Percentiles rank a stretch among this genome's conserved stretches.
Conservation (phyloP, 2,888 invertebrate genomes). For the Apotomis betuletana region DNA sequence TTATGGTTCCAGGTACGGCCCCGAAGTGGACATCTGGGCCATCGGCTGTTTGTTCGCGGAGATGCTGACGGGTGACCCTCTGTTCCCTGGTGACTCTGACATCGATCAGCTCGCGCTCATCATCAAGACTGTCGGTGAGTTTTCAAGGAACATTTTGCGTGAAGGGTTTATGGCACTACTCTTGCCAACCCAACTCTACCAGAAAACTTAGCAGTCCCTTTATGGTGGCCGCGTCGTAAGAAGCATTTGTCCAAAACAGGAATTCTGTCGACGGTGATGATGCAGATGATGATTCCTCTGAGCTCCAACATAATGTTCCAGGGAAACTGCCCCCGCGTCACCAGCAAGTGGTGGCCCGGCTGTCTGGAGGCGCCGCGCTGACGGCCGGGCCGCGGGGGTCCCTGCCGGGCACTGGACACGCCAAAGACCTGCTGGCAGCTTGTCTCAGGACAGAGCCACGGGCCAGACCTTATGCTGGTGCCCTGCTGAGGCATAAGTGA, state of each 20-base stretch:
- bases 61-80: conserved; percentile 93
- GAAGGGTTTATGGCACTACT: no score
- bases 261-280: no score
- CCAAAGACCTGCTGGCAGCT: conserved; percentile 81
- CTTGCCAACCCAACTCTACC: no score
- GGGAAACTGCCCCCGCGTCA: conserved; percentile 77
- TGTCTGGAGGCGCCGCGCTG: conserved; percentile 70
- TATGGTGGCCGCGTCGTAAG: no score
- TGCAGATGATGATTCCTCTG: no score
- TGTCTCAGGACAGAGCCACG: conserved; percentile 86
- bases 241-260: no score
- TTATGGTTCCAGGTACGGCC: conserved; percentile 78
- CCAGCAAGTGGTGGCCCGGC: conserved; percentile 74
- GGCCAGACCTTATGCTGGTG: conserved; percentile 84
- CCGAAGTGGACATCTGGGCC: conserved; percentile 94
- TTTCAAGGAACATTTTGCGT: conserved; percentile 30
- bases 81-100: conserved; percentile 95
- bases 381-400: conserved; percentile 47
- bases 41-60: conserved; percentile 92
- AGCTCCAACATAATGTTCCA: conserved; percentile 46
- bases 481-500: conserved; percentile 85
- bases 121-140: conserved; percentile 89
- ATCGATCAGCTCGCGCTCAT: conserved; percentile 94
- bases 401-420: conserved; percentile 63
- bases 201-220: no score